Conservation (phyloP, 2,888 invertebrate species). For the Bellardia bayeri region DNA sequence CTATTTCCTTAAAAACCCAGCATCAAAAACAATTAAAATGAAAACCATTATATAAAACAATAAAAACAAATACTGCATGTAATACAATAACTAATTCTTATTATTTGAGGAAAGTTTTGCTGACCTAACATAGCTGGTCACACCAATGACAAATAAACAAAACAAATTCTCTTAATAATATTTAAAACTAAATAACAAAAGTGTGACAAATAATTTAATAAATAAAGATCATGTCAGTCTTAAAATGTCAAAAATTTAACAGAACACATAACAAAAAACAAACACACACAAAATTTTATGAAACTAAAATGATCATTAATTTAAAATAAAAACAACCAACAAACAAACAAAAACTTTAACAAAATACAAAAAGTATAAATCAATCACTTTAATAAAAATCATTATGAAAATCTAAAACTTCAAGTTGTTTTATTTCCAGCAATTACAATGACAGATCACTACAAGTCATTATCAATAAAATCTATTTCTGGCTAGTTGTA, state of each 20-base stretch:
- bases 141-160: slow-evolving; percentile 9
- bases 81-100: slow-evolving; percentile 66
- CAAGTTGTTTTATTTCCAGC: slow-evolving; percentile 44
- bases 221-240: slow-evolving; percentile 20
- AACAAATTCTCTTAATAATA: slow-evolving; percentile 1
- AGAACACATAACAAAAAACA: not conserved
- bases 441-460: slow-evolving; percentile 30
- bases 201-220: slow-evolving; percentile 52
- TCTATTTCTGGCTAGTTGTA: not conserved
- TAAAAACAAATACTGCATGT: slow-evolving; percentile 64
- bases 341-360: slow-evolving; percentile 47
- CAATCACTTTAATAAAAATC: slow-evolving; percentile 73
- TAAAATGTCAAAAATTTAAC: not conserved
- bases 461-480: slow-evolving; percentile 46
- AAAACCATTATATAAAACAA: no score
- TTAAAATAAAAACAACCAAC: slow-evolving; percentile 49
- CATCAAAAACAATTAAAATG: no score
- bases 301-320: slow-evolving; percentile 49
- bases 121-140: slow-evolving; percentile 28
- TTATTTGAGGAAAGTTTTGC: slow-evolving; percentile 21
- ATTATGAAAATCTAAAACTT: slow-evolving; percentile 68
- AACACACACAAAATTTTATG: slow-evolving; percentile 17
- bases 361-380: slow-evolving; percentile 48
- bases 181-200: slow-evolving; percentile 32
- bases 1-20: slow-evolving; percentile 32